Conservation (phyloP, 2,888 invertebrate species). For the Notocelia uddmanniana region DNA sequence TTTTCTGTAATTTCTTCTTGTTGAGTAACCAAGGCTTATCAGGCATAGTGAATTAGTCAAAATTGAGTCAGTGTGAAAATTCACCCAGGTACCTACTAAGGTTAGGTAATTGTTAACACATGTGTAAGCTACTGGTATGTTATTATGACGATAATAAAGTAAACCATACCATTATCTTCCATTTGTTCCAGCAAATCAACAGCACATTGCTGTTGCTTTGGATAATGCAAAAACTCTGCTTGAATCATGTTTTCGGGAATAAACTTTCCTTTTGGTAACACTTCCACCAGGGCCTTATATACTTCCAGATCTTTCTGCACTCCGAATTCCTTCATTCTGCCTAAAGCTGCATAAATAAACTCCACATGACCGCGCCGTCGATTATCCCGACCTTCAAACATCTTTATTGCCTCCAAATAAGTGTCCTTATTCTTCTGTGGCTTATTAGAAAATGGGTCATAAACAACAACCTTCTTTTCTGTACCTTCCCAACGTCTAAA, state of each 20-base stretch:
- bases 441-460: conserved; percentile 79
- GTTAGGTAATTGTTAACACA: not conserved
- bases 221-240: conserved; percentile 96
- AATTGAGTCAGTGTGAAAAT: no score
- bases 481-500: conserved; percentile 72
- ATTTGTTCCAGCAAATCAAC: conserved; percentile 97
- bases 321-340: conserved; percentile 95
- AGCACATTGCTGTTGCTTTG: conserved; percentile 97
- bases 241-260: conserved; percentile 93
- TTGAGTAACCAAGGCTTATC: not conserved
- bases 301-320: conserved; percentile 94
- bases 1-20: not conserved
- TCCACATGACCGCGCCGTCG: conserved; percentile 95
- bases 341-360: conserved; percentile 96
- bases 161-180: conserved; percentile 92
- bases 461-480: conserved; percentile 71
- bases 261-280: conserved; percentile 95
- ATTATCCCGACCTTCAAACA: conserved; percentile 89
- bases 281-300: conserved; percentile 94
- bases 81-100: no score
- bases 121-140: not conserved
- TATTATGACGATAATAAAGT: not conserved
- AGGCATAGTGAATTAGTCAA: no score
- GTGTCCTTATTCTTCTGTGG: conserved; percentile 87
- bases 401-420: conserved; percentile 90